Percentiles rank a stretch among this genome's conserved stretches.
Conservation (phyloP, 2,888 invertebrate species). For the Diarsia dahlii region DNA sequence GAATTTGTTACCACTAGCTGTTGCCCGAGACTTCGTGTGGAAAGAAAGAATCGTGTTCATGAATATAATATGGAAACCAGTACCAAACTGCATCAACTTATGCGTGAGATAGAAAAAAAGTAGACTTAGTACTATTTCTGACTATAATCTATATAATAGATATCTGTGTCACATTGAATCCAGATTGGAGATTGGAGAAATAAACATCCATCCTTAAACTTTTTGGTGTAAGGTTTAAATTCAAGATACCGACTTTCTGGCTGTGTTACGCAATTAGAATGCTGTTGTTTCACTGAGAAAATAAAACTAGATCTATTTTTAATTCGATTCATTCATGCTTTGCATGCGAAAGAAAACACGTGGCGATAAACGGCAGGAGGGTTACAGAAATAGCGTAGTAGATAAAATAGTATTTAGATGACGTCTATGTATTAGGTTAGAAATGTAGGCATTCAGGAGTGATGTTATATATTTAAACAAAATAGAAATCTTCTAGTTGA, state of each 20-base stretch:
- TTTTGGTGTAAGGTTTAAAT: not conserved
- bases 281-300: constrained; percentile 12
- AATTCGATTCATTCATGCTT: constrained; percentile 45
- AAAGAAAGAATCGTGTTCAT: not conserved
- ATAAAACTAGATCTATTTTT: constrained; percentile 29
- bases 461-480: too few species aligned
- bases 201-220: not conserved
- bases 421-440: not conserved
- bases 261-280: not conserved
- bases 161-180: not conserved
- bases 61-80: too few species aligned
- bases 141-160: not conserved
- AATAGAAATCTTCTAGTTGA: not conserved
- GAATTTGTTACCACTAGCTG: not conserved
- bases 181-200: too few species aligned
- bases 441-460: not conserved
- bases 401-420: not conserved
- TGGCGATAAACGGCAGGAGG: constrained; percentile 3
- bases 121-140: not conserved
- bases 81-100: too few species aligned
- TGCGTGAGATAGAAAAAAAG: not conserved
- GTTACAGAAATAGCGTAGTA: constrained; percentile 30
- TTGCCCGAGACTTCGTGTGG: not conserved
- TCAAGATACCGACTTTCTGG: not conserved
- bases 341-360: constrained; percentile 22